Evolutionary conservation across 2,888 invertebrate species (phyloP).

Genomic region (Pollenia angustigena): DNA sequence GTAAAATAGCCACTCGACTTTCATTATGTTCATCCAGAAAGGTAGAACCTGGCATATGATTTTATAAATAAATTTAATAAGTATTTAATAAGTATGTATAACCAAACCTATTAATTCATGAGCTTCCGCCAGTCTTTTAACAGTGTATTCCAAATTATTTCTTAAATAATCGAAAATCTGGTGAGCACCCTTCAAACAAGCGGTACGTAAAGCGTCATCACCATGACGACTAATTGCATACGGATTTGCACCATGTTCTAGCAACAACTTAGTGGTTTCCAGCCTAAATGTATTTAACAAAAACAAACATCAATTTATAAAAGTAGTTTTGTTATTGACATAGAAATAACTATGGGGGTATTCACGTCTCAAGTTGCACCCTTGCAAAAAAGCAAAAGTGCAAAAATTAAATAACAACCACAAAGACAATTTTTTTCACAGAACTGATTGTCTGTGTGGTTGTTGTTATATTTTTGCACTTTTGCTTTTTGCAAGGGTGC

Average conservation of each 20-base stretch:
- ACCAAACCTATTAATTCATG: constrained; percentile 90
- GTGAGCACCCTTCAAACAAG: constrained; percentile 91
- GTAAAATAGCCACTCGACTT: constrained; percentile 88
- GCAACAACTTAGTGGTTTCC: constrained; percentile 92
- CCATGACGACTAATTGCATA: constrained; percentile 90
- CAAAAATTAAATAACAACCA: no score
- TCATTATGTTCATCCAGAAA: constrained; percentile 95
- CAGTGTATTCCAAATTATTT: constrained; percentile 86
- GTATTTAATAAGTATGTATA: background rate
- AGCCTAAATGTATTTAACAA: constrained; percentile 84
- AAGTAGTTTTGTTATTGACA: background rate
- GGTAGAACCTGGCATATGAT: constrained; percentile 86
- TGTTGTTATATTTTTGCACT: no score
- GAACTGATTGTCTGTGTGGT: no score
- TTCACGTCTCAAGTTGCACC: no score
- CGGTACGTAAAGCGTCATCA: constrained; percentile 95
- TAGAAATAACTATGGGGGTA: background rate
- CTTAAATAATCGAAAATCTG: constrained; percentile 90
- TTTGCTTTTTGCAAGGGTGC: no score
- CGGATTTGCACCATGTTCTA: constrained; percentile 92
- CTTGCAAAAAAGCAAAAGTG: no score
- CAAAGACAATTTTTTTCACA: no score
- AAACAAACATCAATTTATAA: constrained; percentile 20
- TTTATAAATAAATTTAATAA: background rate
- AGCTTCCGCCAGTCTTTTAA: constrained; percentile 91